Evolutionary conservation across 2,797 vertebrate species (phyloP).

Genomic region (Mormyrops attenuatus): DNA sequence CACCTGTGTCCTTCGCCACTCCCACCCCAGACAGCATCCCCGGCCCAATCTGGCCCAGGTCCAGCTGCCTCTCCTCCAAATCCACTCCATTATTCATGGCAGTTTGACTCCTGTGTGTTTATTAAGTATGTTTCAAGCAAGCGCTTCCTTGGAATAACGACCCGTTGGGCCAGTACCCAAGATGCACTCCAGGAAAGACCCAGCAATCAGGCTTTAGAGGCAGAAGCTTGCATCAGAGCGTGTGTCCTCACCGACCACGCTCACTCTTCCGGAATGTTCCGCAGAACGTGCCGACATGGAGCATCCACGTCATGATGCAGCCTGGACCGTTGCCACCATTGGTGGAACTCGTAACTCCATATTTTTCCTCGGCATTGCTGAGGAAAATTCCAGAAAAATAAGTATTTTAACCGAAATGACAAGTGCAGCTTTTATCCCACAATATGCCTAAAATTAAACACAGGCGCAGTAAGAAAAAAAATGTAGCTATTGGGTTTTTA

Average conservation of each 20-base stretch:
- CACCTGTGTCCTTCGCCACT: not conserved
- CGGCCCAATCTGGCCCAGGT: not conserved
- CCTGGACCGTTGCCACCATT: not conserved
- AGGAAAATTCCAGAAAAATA: not conserved
- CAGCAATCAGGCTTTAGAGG: not conserved
- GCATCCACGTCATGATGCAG: not conserved
- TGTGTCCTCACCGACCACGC: not conserved
- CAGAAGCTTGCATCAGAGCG: not conserved
- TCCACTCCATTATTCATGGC: slow-evolving; percentile 1
- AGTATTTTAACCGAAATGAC: not conserved
- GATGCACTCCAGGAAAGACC: not conserved
- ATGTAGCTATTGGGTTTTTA: not conserved
- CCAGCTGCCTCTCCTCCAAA: not conserved
- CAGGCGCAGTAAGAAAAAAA: not conserved
- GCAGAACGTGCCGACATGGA: not conserved
- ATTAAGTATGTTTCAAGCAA: not conserved
- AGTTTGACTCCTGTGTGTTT: slow-evolving; percentile 1
- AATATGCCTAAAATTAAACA: not conserved
- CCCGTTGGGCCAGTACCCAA: not conserved
- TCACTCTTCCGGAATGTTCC: not conserved
- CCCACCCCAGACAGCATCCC: not conserved
- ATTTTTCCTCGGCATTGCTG: not conserved
- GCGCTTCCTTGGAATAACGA: not conserved
- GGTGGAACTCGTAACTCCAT: not conserved
- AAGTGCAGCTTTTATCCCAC: not conserved